A percentile compares a stretch with the other conserved stretches of the same genome.
These are phyloP conservation scores for Ligdia adustata DNA, from an alignment of 2,888 invertebrate genomes.

Conservation along the genomic window DNA sequence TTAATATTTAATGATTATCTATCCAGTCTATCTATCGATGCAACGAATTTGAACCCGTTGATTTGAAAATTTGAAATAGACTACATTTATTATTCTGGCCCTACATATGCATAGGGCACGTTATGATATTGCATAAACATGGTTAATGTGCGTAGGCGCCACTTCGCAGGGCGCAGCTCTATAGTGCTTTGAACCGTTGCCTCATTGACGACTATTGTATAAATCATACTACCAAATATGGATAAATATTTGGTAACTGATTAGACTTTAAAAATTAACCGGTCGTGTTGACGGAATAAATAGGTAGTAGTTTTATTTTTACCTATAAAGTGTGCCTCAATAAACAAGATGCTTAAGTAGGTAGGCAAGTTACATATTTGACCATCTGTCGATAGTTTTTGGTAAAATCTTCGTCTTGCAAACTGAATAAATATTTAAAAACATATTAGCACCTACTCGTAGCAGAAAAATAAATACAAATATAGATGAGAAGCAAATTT, in stretches of 20 bases:
- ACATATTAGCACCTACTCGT: no score
- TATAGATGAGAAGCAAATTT: no score
- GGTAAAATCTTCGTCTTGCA: neutral
- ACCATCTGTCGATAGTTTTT: conserved; percentile 4
- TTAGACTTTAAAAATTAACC: conserved; percentile 21
- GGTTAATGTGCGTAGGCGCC: conserved; percentile 38
- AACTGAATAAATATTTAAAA: neutral
- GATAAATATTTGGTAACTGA: conserved; percentile 30
- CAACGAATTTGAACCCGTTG: no score
- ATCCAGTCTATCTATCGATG: no score
- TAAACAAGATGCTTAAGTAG: neutral
- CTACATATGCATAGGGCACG: conserved; percentile 9
- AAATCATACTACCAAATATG: conserved; percentile 32
- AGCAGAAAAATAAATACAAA: no score
- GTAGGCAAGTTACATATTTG: neutral
- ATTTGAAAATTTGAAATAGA: no score
- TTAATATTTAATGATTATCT: no score
- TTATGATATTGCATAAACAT: conserved; percentile 34
- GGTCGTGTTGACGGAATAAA: conserved; percentile 13
- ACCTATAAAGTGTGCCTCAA: neutral
- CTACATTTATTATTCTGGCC: no score
- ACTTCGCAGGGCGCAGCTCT: conserved; percentile 29
- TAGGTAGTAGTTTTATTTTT: neutral
- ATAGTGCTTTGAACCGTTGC: conserved; percentile 39
- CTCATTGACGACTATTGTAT: conserved; percentile 31